Evolutionary conservation across 2,797 vertebrate genomes (phyloP).

Genomic region (Luscinia luscinia): DNA sequence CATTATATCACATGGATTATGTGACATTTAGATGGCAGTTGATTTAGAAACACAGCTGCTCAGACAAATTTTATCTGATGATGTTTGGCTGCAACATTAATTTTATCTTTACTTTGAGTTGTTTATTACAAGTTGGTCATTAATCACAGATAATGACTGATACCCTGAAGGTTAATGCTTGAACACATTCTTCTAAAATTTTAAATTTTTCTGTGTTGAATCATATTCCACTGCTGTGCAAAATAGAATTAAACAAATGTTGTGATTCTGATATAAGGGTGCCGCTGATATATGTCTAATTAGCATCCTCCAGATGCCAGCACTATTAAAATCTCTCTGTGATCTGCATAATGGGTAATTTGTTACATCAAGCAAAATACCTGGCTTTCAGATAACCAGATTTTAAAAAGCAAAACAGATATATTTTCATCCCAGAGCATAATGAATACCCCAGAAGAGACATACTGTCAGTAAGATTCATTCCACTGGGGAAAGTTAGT

Average conservation of each 20-base stretch:
- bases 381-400: background rate
- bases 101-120: conserved; percentile 35
- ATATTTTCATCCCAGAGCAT: background rate
- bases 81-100: conserved; percentile 45
- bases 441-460: background rate
- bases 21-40: conserved; percentile 25
- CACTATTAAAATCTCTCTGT: conserved; percentile 19
- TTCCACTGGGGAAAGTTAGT: background rate
- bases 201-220: conserved; percentile 13
- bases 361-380: conserved; percentile 4
- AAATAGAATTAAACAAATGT: background rate
- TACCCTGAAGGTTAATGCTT: conserved; percentile 9
- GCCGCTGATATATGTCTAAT: background rate
- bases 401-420: background rate
- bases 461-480: background rate
- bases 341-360: background rate
- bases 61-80: background rate
- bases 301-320: background rate
- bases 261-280: background rate
- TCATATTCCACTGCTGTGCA: background rate
- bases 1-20: background rate
- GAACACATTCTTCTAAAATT: conserved; percentile 25
- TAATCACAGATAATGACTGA: conserved; percentile 30
- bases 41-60: conserved; percentile 37
- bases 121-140: conserved; percentile 10